Base-by-base conservation (phyloP, 2,888 invertebrate genomes). In the Acanthacorydalis orientalis region DNA sequence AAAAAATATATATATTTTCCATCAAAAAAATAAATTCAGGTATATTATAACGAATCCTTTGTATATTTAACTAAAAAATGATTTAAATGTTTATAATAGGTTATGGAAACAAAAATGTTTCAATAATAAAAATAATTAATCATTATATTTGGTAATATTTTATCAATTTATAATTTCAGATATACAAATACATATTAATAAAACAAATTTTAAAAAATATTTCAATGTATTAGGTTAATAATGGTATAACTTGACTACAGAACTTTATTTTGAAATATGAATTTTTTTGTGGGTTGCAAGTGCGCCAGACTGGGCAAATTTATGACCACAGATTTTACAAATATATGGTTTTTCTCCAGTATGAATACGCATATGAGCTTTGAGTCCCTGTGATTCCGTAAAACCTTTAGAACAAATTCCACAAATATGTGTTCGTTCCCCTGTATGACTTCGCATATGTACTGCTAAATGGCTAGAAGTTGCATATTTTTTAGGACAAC, bases 291-390 rank as follows among this genome's bases (percentile, higher is more conserved):
- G 62, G 4, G 56, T 57, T 4, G 58, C 57, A n/a, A 61, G 48
- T 15, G 58, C 57, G n/a, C 62, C 60, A 7, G 60, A 58, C 49
- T 62, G 62, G 6, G 57, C 55, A 53, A 58, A 62, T 31, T 55
- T 51, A 44, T 57, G 56, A 3, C 58, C 59, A 50, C 62, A 62
- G 10, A 57, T 48, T n/a, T 44, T 48, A 46, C 62, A 62, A 40
- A 53, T 48, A 50, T 61, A 62, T 0, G 62, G 62, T 49, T 59
- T 59, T 50, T 62, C 62, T 1, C 61, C 61, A 3, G 61, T 62
- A 50, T 62, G 62, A 16, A 54, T 57, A 31, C 60, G 51, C 23
- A 57, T 46, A 44, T 62, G 62, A 2, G 58, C 57, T 49, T 59
- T 60, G 10, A 61, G 51, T 2, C 58, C 56, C 47, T 60, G 57